These are phyloP conservation scores for Falco punctatus DNA, from an alignment of 2,113 vertebrate genomes.

Conservation along the genomic window DNA sequence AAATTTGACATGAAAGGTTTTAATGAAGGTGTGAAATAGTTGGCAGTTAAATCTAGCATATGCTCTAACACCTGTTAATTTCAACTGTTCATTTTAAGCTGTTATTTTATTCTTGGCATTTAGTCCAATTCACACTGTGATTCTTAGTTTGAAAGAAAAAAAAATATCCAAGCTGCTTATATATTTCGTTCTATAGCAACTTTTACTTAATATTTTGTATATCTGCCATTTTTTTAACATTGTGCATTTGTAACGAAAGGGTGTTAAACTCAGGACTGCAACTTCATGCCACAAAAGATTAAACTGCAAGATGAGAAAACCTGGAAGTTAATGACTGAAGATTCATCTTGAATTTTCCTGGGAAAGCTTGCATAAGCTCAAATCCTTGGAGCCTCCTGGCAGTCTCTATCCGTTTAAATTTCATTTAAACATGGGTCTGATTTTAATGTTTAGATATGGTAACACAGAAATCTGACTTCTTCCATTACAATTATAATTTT, in stretches of 20 bases:
- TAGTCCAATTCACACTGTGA: slow-evolving; percentile 45
- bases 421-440: neutral
- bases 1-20: slow-evolving; percentile 67
- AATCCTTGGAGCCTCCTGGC: neutral
- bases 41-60: slow-evolving; percentile 62
- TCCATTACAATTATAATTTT: neutral
- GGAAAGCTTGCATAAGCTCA: neutral
- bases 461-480: neutral
- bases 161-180: neutral
- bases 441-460: neutral
- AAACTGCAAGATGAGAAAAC: neutral
- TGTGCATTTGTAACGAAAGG: neutral
- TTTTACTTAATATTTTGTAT: slow-evolving; percentile 39
- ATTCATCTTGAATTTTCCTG: neutral
- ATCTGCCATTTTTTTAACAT: neutral
- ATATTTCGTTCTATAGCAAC: neutral
- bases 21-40: slow-evolving; percentile 70
- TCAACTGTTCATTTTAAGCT: slow-evolving; percentile 71
- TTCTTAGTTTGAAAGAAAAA: slow-evolving; percentile 30
- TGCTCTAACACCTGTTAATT: slow-evolving; percentile 69
- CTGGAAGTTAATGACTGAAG: neutral
- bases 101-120: slow-evolving; percentile 61
- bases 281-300: neutral
- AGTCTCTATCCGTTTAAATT: neutral
- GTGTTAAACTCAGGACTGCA: neutral